Evolutionary conservation across 1,140 invertebrate species (phyloP).

Genomic region (Monomorium pharaonis): DNA sequence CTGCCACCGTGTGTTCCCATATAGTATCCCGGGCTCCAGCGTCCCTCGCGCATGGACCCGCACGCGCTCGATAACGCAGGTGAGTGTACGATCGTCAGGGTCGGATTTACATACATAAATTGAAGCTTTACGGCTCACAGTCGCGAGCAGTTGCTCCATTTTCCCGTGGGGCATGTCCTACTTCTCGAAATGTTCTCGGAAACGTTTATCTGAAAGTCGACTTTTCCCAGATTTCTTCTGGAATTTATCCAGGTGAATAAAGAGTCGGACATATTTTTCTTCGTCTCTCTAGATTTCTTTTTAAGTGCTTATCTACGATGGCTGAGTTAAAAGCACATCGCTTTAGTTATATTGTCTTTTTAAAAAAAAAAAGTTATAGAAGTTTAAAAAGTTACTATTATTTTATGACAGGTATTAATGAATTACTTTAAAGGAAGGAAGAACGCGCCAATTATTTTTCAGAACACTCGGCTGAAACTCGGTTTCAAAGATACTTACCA

Average conservation of each 20-base stretch:
- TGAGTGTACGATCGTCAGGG: slow-evolving; percentile 38
- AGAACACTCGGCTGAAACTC: not conserved
- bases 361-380: not conserved
- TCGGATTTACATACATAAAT: slow-evolving; percentile 13
- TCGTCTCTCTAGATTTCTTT: not conserved
- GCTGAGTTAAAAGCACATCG: not conserved
- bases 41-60: slow-evolving; percentile 26
- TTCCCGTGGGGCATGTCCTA: not conserved
- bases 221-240: not conserved
- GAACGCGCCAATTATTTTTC: not conserved
- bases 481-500: not conserved
- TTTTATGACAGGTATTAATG: not conserved
- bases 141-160: not conserved
- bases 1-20: slow-evolving; percentile 55
- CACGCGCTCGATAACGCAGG: slow-evolving; percentile 39
- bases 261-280: not conserved
- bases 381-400: not conserved
- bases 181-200: not conserved
- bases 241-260: not conserved
- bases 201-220: not conserved
- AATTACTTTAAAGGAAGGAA: not conserved
- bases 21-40: not conserved
- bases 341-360: not conserved
- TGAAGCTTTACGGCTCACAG: not conserved
- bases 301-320: not conserved